These are phyloP conservation scores for Limosa lapponica DNA, from an alignment of 2,797 vertebrate species.

Conservation along the genomic window DNA sequence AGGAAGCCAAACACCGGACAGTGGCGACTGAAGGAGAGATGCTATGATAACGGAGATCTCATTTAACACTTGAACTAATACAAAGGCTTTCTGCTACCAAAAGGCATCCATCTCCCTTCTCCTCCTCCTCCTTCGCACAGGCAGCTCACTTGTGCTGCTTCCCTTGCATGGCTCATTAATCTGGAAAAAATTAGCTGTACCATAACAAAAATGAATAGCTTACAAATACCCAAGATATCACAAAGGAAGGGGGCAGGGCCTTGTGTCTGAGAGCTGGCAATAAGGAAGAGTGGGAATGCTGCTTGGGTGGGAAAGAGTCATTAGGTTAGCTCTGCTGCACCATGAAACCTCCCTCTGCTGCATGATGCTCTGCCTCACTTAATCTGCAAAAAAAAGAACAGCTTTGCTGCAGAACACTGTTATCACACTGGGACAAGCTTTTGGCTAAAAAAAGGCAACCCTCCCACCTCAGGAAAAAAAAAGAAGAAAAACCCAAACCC, in stretches of 20 bases:
- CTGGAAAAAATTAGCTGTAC: neutral
- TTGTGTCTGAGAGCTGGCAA: neutral
- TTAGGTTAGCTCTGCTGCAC: neutral
- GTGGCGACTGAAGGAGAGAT: accelerated
- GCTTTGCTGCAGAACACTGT: neutral
- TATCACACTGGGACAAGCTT: neutral
- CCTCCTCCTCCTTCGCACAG: neutral
- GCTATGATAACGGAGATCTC: neutral
- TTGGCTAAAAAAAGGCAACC: neutral
- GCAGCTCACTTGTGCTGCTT: neutral
- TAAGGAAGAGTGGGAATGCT: neutral
- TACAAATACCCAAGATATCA: neutral
- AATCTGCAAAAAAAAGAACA: neutral
- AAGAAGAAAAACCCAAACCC: neutral
- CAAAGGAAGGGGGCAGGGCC: neutral
- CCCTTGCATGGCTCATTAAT: neutral
- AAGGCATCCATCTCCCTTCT: neutral
- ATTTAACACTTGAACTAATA: neutral
- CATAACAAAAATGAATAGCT: neutral
- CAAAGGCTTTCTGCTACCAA: neutral
- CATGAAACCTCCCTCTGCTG: neutral
- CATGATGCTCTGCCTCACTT: neutral
- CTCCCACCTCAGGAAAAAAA: neutral
- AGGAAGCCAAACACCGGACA: neutral
- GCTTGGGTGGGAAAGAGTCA: neutral